Conservation (phyloP, 2,888 invertebrate species). For the Caenorhabditis panamensis region DNA sequence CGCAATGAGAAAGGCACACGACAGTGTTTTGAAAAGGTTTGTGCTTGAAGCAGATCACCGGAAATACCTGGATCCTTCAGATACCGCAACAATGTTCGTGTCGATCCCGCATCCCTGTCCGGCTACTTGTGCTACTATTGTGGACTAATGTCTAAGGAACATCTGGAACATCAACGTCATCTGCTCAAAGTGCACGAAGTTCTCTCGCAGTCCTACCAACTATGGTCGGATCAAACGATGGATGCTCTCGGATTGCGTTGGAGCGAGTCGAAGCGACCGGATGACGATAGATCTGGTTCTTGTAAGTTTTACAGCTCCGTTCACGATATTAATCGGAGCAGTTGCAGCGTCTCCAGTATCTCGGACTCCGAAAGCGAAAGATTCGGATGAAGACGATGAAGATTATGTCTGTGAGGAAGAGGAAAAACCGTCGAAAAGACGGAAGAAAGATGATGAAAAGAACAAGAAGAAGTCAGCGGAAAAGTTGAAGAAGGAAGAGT, state of each 20-base stretch:
- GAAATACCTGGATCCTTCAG: constrained; percentile 5
- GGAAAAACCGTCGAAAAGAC: not conserved
- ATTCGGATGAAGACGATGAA: constrained; percentile 29
- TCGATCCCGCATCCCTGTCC: constrained; percentile 35
- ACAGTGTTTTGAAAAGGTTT: not conserved
- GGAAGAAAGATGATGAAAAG: not conserved
- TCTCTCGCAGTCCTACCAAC: constrained; percentile 56
- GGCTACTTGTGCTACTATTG: constrained; percentile 63
- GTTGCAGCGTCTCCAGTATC: constrained; percentile 8
- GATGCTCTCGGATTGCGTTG: constrained; percentile 38
- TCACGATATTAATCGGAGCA: too few species aligned
- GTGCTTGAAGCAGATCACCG: not conserved
- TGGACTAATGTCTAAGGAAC: constrained; percentile 46
- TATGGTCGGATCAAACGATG: constrained; percentile 55
- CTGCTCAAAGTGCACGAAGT: constrained; percentile 61
- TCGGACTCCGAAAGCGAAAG: not conserved
- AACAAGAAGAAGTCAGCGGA: not conserved
- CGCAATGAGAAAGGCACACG: constrained; percentile 1
- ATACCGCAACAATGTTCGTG: constrained; percentile 29
- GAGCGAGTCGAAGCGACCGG: constrained; percentile 27
- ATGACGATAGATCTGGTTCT: constrained; percentile 18
- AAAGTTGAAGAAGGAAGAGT: constrained; percentile 5
- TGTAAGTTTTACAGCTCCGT: constrained; percentile 8
- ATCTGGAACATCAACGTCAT: constrained; percentile 61
- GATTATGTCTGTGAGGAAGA: constrained; percentile 38